Evolutionary conservation across 2,888 invertebrate species (phyloP), one percentile per base, ranked within the genome.

Genomic region (Allolobophora icterica): DNA sequence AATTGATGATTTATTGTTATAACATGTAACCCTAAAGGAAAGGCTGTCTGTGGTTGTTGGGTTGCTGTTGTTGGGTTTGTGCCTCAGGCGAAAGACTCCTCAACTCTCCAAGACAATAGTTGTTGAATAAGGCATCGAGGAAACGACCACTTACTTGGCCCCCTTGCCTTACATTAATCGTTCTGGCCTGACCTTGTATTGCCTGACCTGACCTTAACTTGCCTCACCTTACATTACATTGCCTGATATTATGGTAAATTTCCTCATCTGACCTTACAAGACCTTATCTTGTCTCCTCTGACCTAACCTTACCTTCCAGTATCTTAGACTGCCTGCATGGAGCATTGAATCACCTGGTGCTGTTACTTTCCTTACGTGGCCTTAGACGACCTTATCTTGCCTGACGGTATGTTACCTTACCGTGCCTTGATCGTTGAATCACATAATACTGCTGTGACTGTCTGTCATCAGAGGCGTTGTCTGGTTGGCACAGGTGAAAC

Each of bases 401-500:
- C 71, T n/a, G 30, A n/a, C 11, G 30, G 8, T 8, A 8, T 17
- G 11, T 71, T 71, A 71, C 30, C 71, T n/a, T n/a, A 71, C n/a
- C 0, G 11, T 71, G n/a, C 45, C 45, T 45, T 45, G 45, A 45
- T 17, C 17, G 19, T 45, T 45, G 45, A 45, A 19, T 45, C 45
- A 4, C 45, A 38, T 38, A n/a, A 13, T 45, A 19, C 45, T 45
- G 45, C 30, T 30, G 52, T 52, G 52, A 52, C 52, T 19, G 17
- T 24, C 52, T 52, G 21, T 19, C 13, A 24, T 52, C 21, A 52
- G 19, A 52, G 52, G 52, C 52, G 71, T 71, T n/a, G 71, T n/a
- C 71, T 71, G 71, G n/a, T 71, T 71, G 71, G 71, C 71, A n/a
- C 71, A 71, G 71, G 71, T 71, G 71, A 71, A 11, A 71, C n/a